phyloP scores from a whole-genome alignment of 1,140 invertebrate genomes.

The Amphibalanus amphitrite region DNA sequence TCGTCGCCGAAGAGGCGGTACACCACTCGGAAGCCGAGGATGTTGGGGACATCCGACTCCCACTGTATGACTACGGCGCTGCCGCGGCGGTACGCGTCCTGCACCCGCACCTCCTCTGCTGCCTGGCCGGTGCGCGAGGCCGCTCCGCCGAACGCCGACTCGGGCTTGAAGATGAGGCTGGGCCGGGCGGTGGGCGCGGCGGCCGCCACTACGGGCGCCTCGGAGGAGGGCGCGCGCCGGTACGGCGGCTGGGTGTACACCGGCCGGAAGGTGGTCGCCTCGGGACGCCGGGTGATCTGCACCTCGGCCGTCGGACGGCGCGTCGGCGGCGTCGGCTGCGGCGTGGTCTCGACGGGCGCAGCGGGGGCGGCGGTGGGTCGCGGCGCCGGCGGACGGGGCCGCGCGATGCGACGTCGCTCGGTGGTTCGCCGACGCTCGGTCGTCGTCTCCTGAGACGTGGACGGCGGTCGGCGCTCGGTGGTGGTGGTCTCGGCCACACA shows the following conservation, averaged over 20 bases:
- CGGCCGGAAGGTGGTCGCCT: conserved; percentile 4
- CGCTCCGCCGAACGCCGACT: neutral
- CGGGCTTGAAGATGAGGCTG: neutral
- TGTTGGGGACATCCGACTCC: conserved; percentile 67
- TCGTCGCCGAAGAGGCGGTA: conserved; percentile 77
- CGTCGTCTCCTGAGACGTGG: neutral
- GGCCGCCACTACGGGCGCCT: too few species aligned
- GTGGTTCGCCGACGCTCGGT: neutral
- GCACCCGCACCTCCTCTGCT: conserved; percentile 57
- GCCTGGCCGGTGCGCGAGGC: conserved; percentile 1
- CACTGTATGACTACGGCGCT: conserved; percentile 78
- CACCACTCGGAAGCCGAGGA: conserved; percentile 70
- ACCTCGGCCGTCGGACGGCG: neutral
- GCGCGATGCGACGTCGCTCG: neutral
- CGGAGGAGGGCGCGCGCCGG: too few species aligned
- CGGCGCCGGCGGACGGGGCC: too few species aligned
- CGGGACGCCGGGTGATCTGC: conserved; percentile 6
- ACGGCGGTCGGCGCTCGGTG: neutral
- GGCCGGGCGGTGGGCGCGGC: too few species aligned
- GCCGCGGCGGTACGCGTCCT: conserved; percentile 64
- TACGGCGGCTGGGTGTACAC: neutral
- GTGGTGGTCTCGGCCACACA: neutral
- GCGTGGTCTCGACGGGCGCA: too few species aligned
- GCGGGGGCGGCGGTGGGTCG: neutral
- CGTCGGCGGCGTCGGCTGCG: neutral